These are phyloP conservation scores for Agrilus planipennis DNA, from an alignment of 1,140 invertebrate species.

Conservation along the genomic window DNA sequence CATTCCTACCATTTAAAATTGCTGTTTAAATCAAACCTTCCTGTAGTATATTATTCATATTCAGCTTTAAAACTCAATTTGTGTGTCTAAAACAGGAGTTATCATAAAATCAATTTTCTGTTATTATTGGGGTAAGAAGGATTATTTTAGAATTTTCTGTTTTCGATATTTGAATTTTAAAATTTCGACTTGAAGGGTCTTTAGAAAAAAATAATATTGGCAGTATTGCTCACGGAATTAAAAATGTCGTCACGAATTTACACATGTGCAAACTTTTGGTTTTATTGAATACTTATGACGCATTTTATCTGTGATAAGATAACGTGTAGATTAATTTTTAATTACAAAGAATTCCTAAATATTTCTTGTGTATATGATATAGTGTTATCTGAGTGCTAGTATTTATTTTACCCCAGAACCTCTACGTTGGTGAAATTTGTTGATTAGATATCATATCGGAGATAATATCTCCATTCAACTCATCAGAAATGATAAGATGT, in stretches of 20 bases:
- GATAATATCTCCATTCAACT: conserved; percentile 23
- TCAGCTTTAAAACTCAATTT: no score
- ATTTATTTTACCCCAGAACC: conserved; percentile 12
- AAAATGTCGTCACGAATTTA: conserved; percentile 30
- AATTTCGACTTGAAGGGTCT: no score
- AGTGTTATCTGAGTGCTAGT: conserved; percentile 7
- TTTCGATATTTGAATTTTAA: no score
- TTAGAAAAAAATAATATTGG: conserved; percentile 10
- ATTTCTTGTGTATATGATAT: conserved; percentile 14
- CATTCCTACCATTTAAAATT: no score
- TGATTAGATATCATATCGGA: conserved; percentile 10
- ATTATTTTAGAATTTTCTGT: no score
- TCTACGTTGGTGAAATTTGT: conserved; percentile 16
- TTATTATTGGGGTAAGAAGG: no score
- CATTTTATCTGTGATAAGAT: conserved; percentile 14
- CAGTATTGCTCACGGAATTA: conserved; percentile 21
- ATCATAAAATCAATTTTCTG: no score
- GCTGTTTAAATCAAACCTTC: no score
- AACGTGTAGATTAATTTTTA: conserved; percentile 7
- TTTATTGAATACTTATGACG: conserved; percentile 17
- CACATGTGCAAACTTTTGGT: conserved; percentile 30
- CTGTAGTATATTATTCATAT: no score
- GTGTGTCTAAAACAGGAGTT: no score
- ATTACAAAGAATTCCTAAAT: conserved; percentile 14
- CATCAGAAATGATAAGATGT: conserved; percentile 13